phyloP scores from a whole-genome alignment of 2,113 vertebrate genomes.

The Cichladusa arquata region DNA sequence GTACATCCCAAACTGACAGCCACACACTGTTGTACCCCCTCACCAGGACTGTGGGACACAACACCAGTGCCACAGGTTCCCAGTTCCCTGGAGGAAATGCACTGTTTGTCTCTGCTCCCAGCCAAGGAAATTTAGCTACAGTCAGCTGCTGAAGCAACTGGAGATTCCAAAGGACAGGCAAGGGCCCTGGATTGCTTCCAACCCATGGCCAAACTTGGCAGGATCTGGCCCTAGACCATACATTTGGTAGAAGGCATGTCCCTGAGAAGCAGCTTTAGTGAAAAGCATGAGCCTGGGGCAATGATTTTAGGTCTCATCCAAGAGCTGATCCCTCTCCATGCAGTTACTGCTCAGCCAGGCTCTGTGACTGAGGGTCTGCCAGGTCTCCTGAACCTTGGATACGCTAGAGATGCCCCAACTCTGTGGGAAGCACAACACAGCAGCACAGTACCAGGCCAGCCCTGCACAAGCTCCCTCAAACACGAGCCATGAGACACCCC shows the following conservation, averaged over 20 bases:
- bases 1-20: background rate
- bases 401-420: background rate
- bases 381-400: background rate
- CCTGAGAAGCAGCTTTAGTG: background rate
- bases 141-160: background rate
- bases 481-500: fast-evolving
- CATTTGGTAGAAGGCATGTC: background rate
- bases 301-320: background rate
- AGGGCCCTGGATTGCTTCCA: background rate
- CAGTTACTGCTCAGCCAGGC: background rate
- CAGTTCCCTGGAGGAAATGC: background rate
- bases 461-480: background rate
- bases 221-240: background rate
- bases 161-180: background rate
- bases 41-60: background rate
- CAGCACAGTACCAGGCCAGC: background rate
- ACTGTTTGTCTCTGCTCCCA: background rate
- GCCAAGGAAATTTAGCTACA: background rate
- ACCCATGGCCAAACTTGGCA: fast-evolving
- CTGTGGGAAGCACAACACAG: background rate
- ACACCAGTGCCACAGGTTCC: background rate
- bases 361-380: background rate
- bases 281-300: background rate
- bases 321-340: background rate
- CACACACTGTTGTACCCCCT: background rate